These are phyloP conservation scores for Lymantria monacha DNA, from an alignment of 2,888 invertebrate genomes.

Conservation along the genomic window DNA sequence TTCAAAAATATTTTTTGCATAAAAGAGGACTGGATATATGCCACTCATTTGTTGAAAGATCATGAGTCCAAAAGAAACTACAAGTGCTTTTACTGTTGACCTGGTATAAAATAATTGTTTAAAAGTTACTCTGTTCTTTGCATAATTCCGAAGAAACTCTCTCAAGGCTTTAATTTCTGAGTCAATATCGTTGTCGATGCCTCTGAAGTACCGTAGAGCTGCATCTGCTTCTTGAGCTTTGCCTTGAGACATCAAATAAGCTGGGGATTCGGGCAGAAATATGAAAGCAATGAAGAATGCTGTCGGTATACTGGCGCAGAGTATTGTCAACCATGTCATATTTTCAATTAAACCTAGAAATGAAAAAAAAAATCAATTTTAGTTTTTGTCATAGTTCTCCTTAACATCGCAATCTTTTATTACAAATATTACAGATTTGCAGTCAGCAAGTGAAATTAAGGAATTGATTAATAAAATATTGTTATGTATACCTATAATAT, in stretches of 20 bases:
- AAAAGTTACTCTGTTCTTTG: constrained; percentile 67
- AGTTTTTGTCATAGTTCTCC: no score
- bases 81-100: constrained; percentile 67
- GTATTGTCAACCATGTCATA: constrained; percentile 63
- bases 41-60: constrained; percentile 85
- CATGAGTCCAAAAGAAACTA: constrained; percentile 83
- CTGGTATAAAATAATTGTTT: constrained; percentile 67
- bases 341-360: constrained; percentile 69
- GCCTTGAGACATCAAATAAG: constrained; percentile 81
- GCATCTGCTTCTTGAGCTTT: constrained; percentile 81
- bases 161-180: constrained; percentile 78
- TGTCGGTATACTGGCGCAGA: constrained; percentile 67
- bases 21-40: constrained; percentile 83
- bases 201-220: constrained; percentile 84
- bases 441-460: no score
- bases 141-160: constrained; percentile 69
- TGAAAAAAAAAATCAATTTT: background rate
- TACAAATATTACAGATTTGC: no score
- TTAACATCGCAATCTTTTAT: no score
- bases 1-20: constrained; percentile 79
- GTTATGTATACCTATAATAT: constrained; percentile 74
- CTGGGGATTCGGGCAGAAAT: constrained; percentile 88
- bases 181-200: constrained; percentile 80
- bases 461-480: no score
- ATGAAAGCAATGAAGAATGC: constrained; percentile 77